These are phyloP conservation scores for Hyles vespertilio DNA, from an alignment of 1,140 invertebrate species.

Conservation along the genomic window DNA sequence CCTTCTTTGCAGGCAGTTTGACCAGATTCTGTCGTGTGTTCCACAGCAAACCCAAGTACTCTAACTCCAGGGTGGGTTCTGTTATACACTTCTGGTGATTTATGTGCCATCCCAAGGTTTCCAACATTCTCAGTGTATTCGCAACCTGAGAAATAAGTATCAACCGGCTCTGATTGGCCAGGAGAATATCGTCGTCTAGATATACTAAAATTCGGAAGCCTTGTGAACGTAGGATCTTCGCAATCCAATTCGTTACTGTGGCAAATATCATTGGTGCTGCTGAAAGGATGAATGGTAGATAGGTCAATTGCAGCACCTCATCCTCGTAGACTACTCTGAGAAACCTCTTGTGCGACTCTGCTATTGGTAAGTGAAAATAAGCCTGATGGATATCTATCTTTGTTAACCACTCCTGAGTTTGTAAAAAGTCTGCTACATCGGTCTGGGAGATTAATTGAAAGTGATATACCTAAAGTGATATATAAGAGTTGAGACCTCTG, in stretches of 20 bases:
- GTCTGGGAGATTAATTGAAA: too few species aligned
- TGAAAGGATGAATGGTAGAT: slow-evolving; percentile 23
- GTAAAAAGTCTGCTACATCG: too few species aligned
- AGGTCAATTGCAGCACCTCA: slow-evolving; percentile 14
- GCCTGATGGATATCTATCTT: too few species aligned
- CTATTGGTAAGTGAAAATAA: too few species aligned
- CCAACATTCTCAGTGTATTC: slow-evolving; percentile 16
- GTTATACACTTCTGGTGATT: slow-evolving; percentile 33
- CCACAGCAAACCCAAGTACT: slow-evolving; percentile 38
- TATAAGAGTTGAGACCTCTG: too few species aligned
- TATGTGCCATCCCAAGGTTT: slow-evolving; percentile 34
- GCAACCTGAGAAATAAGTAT: slow-evolving; percentile 15
- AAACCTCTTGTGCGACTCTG: too few species aligned
- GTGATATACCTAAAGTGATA: too few species aligned
- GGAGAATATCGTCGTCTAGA: slow-evolving; percentile 37
- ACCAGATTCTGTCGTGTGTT: neutral
- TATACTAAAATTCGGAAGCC: slow-evolving; percentile 31
- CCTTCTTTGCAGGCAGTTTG: slow-evolving; percentile 10
- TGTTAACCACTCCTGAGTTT: too few species aligned
- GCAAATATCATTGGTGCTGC: slow-evolving; percentile 27
- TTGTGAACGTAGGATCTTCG: slow-evolving; percentile 19
- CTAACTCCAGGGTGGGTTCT: slow-evolving; percentile 23
- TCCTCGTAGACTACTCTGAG: too few species aligned
- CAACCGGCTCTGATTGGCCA: slow-evolving; percentile 11
- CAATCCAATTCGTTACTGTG: slow-evolving; percentile 30